These are phyloP conservation scores for Cathartes aura DNA, from an alignment of 2,113 vertebrate species.

Conservation along the genomic window DNA sequence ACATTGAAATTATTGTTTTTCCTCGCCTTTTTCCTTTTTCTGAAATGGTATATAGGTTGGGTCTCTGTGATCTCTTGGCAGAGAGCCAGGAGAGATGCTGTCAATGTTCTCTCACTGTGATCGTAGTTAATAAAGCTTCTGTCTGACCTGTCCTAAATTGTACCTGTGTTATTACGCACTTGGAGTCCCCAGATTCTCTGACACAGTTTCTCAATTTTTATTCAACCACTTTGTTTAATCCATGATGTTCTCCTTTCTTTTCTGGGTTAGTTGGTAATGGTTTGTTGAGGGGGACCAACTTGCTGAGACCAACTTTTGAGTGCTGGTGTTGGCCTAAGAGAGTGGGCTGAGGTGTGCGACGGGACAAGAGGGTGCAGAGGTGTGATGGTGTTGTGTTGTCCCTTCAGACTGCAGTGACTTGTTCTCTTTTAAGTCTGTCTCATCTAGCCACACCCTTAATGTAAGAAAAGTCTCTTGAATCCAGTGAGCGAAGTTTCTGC, in stretches of 20 bases:
- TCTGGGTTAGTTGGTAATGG: background rate
- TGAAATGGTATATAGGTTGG: background rate
- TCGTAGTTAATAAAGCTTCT: background rate
- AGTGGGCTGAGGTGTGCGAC: background rate
- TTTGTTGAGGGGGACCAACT: background rate
- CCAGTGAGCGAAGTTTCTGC: background rate
- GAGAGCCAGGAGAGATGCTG: background rate
- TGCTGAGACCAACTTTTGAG: background rate
- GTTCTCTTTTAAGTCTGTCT: background rate
- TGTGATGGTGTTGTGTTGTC: background rate
- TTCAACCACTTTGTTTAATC: background rate
- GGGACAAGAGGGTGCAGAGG: rapidly evolving
- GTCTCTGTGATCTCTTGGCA: background rate
- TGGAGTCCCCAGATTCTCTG: background rate
- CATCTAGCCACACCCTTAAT: background rate
- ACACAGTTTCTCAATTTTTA: background rate
- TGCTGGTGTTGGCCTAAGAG: background rate
- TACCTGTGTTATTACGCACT: background rate
- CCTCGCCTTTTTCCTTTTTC: background rate
- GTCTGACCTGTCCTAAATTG: background rate
- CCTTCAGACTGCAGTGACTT: background rate
- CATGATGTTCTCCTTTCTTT: background rate
- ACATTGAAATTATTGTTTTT: background rate
- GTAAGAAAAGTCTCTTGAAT: background rate
- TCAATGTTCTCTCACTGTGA: background rate